These are phyloP conservation scores for Aphelenchoides besseyi DNA, from an alignment of 1,140 invertebrate genomes.

Conservation along the genomic window DNA sequence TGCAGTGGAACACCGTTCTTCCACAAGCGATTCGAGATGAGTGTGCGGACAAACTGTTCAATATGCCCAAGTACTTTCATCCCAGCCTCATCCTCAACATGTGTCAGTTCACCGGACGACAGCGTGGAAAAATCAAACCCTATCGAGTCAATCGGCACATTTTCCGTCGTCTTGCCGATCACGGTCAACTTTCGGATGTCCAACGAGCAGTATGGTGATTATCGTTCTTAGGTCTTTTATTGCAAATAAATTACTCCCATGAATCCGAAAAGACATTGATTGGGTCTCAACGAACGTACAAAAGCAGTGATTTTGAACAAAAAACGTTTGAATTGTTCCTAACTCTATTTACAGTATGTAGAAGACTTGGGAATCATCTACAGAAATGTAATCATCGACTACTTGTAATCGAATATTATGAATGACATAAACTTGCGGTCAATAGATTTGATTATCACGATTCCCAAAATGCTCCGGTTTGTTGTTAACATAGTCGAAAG, in stretches of 20 bases:
- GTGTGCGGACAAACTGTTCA: conserved; percentile 43
- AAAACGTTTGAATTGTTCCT: no score
- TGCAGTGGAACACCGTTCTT: conserved; percentile 58
- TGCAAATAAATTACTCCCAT: neutral
- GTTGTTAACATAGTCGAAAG: no score
- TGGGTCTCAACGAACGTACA: no score
- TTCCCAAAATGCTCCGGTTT: no score
- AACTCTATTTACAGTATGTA: no score
- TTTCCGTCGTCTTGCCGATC: conserved; percentile 57
- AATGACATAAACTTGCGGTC: no score
- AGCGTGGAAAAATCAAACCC: conserved; percentile 60
- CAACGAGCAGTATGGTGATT: conserved; percentile 59
- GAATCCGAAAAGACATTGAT: no score
- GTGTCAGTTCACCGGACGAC: conserved; percentile 59
- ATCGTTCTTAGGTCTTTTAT: neutral
- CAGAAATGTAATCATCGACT: no score
- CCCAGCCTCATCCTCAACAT: conserved; percentile 53
- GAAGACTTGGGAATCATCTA: no score
- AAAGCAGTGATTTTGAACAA: no score
- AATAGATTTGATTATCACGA: no score
- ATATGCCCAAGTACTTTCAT: conserved; percentile 25
- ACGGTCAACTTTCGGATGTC: conserved; percentile 52
- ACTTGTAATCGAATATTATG: no score
- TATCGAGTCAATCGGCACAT: conserved; percentile 55
- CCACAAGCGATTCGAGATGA: conserved; percentile 60